Conservation (phyloP, 2,113 vertebrate genomes). For the rabbit (Oryctolagus cuniculus) region DNA sequence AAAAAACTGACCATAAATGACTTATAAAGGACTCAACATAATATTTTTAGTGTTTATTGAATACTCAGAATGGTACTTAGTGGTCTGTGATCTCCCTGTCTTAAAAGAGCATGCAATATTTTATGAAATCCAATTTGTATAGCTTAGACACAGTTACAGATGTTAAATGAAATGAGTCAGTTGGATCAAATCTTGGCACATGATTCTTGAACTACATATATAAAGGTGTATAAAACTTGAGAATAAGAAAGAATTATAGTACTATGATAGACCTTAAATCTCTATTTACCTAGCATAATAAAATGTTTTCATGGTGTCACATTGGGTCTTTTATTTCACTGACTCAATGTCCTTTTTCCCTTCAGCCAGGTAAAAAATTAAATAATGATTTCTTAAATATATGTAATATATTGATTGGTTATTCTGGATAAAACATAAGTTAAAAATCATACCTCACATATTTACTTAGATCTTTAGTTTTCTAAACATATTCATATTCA, state of each 20-base stretch:
- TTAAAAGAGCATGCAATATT: background rate
- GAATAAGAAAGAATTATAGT: background rate
- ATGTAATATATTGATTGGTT: background rate
- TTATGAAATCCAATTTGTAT: background rate
- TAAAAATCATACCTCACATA: background rate
- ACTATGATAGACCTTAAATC: background rate
- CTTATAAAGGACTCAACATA: background rate
- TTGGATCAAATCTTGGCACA: background rate
- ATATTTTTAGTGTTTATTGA: background rate
- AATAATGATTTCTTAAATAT: constrained; percentile 40
- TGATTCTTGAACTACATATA: background rate
- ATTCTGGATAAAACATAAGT: constrained; percentile 27
- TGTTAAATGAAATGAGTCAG: background rate
- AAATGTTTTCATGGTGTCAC: constrained; percentile 36
- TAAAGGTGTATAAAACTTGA: background rate
- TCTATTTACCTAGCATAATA: background rate
- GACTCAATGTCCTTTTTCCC: background rate
- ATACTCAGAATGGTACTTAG: background rate
- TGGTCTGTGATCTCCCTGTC: background rate
- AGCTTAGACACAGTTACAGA: background rate
- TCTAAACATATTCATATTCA: background rate
- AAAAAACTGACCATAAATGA: background rate
- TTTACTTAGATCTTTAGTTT: background rate
- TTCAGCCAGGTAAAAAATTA: constrained; percentile 30
- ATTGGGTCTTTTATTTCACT: constrained; percentile 21